Evolutionary conservation across 2,797 vertebrate species (phyloP).

Genomic region (Cheirogaleus major): DNA sequence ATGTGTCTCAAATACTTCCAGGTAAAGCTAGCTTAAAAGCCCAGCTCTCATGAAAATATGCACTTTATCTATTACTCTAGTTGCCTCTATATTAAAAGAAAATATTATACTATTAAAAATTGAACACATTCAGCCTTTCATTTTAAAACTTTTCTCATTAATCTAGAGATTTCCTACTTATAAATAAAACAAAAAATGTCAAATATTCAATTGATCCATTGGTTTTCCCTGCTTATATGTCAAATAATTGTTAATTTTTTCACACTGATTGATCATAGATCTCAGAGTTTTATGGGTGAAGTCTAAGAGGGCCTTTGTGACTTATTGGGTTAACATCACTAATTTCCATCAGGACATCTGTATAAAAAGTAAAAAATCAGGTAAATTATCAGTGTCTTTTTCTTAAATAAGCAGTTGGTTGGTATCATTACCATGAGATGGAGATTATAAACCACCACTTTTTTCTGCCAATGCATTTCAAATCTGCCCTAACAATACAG

Average conservation of each 20-base stretch:
- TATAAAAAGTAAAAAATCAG: conserved; percentile 19
- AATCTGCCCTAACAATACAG: not conserved
- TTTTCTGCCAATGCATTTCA: conserved; percentile 37
- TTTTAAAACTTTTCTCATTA: not conserved
- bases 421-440: not conserved
- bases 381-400: not conserved
- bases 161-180: not conserved
- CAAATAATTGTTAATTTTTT: not conserved
- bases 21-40: not conserved
- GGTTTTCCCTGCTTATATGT: not conserved
- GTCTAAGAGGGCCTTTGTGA: not conserved
- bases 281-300: not conserved
- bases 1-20: not conserved
- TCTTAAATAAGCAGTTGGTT: not conserved
- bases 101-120: not conserved
- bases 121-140: not conserved
- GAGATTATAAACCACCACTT: not conserved
- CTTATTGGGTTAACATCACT: not conserved
- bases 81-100: not conserved
- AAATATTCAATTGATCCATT: not conserved
- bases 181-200: not conserved
- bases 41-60: not conserved
- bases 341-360: not conserved
- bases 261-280: not conserved
- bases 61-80: not conserved